Conservation (phyloP, 2,113 vertebrate genomes). For the Rissa tridactyla region DNA sequence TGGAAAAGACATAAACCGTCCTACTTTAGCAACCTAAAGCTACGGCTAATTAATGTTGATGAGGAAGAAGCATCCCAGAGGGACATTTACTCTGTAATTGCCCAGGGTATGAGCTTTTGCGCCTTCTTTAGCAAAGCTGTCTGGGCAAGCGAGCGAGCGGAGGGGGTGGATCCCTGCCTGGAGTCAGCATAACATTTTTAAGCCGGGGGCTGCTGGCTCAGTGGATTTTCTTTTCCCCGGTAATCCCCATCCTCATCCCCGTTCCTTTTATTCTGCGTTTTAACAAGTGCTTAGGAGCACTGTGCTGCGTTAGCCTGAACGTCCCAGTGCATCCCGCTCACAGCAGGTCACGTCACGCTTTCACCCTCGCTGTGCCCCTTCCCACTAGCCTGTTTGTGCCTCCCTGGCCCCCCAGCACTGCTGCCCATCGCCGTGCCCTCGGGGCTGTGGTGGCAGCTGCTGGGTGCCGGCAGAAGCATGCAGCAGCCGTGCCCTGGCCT, state of each 20-base stretch:
- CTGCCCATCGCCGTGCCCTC: accelerated
- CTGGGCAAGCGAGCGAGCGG: accelerated
- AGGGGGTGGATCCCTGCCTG: background rate
- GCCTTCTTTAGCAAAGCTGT: background rate
- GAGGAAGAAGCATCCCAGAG: background rate
- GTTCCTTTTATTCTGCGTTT: constrained; percentile 14
- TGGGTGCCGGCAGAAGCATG: background rate
- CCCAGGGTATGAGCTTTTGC: background rate
- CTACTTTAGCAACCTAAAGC: background rate
- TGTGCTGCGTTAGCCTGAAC: background rate
- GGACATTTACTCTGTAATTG: background rate
- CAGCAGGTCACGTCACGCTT: background rate
- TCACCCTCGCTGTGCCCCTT: background rate
- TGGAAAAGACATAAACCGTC: background rate
- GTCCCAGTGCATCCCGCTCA: accelerated
- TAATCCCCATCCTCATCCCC: background rate
- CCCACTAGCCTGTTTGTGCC: background rate
- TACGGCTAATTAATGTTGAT: background rate
- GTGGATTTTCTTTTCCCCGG: background rate
- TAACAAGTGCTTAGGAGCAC: background rate
- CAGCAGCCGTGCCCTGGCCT: background rate
- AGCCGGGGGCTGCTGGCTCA: background rate
- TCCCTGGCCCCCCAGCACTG: background rate
- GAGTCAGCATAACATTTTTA: background rate
- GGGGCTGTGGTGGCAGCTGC: background rate